Conservation (phyloP, 2,113 vertebrate species). For the Oryzias woworae region DNA sequence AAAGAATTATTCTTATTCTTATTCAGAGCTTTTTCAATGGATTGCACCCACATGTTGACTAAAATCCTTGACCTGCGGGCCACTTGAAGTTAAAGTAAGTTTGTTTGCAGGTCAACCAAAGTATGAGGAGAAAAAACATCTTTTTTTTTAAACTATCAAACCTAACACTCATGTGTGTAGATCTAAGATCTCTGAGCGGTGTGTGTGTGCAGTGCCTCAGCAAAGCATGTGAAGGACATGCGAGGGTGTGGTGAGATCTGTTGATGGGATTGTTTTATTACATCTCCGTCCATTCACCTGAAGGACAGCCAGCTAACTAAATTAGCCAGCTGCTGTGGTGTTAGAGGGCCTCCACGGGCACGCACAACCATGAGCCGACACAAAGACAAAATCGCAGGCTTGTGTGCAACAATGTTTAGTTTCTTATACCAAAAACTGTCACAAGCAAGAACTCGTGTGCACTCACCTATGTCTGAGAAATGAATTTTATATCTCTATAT, state of each 20-base stretch:
- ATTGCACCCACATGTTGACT: too few relatives aligned
- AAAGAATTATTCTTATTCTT: too few relatives aligned
- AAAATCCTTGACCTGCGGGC: too few relatives aligned
- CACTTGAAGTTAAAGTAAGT: too few relatives aligned
- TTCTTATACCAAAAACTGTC: not conserved
- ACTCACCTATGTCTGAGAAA: conserved; percentile 24
- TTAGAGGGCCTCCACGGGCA: conserved; percentile 47
- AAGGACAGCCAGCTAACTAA: conserved; percentile 77
- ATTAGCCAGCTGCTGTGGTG: conserved; percentile 68
- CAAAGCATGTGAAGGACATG: conserved; percentile 70
- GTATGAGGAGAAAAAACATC: too few relatives aligned
- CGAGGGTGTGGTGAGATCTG: conserved; percentile 67
- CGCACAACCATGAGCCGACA: conserved; percentile 27
- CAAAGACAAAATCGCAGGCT: conserved; percentile 31
- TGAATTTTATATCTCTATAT: not conserved
- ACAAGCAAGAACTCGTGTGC: conserved; percentile 25
- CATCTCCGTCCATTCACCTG: conserved; percentile 74
- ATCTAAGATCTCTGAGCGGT: too few relatives aligned
- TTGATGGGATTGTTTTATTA: conserved; percentile 75
- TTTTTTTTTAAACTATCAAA: too few relatives aligned
- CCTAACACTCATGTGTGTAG: too few relatives aligned
- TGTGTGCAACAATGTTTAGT: conserved; percentile 42
- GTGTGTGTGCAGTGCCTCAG: conserved; percentile 22
- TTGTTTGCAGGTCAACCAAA: too few relatives aligned
- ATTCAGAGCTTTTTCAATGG: too few relatives aligned